These are phyloP conservation scores for Melolontha melolontha DNA, from an alignment of 2,888 invertebrate genomes.

Conservation along the genomic window DNA sequence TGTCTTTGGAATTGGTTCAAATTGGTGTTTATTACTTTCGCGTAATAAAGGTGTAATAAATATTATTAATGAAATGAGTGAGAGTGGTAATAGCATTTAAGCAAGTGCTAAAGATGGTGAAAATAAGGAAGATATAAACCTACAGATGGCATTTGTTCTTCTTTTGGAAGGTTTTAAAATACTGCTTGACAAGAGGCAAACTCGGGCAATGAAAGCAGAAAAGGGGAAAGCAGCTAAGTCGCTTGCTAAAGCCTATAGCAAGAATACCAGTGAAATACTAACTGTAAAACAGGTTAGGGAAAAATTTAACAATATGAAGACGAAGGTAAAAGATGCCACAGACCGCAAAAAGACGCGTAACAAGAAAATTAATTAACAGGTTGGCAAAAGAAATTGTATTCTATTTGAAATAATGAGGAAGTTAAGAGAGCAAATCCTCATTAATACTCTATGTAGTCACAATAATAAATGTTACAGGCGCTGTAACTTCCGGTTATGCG, in stretches of 20 bases:
- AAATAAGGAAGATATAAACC: too few relatives aligned
- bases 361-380: constrained; percentile 32
- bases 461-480: constrained; percentile 16
- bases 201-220: background rate
- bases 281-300: constrained; percentile 18
- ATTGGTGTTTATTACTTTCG: too few relatives aligned
- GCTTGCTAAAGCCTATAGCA: constrained; percentile 16
- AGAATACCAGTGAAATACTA: constrained; percentile 15
- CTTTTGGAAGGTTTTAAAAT: constrained; percentile 1
- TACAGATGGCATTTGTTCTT: constrained; percentile 9
- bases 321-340: constrained; percentile 29
- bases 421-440: constrained; percentile 29
- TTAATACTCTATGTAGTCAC: constrained; percentile 10
- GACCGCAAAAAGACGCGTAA: constrained; percentile 16
- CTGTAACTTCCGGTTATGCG: constrained; percentile 18
- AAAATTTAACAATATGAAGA: constrained; percentile 22
- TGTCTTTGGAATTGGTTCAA: too few relatives aligned
- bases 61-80: constrained; percentile 3
- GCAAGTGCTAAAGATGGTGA: constrained; percentile 6
- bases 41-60: too few relatives aligned
- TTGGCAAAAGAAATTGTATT: too few relatives aligned
- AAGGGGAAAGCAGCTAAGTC: constrained; percentile 9
- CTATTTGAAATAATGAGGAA: constrained; percentile 15
- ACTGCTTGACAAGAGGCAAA: constrained; percentile 4
- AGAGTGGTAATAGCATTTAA: background rate